A percentile compares a stretch with the other conserved stretches of the same genome.
Conservation (phyloP, 1,140 invertebrate genomes). For the Scaptomyza pallida region DNA sequence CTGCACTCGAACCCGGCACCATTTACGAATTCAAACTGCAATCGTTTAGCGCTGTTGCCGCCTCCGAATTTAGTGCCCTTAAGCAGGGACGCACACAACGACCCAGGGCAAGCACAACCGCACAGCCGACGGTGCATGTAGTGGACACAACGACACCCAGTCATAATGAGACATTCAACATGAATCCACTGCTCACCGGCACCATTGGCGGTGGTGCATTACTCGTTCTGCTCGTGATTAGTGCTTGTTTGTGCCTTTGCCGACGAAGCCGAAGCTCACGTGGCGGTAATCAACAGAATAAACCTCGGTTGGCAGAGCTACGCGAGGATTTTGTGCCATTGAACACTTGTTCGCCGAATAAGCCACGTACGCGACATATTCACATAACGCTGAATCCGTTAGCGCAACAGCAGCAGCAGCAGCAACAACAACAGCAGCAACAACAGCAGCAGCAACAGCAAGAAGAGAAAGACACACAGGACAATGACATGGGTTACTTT, state of each 20-base stretch:
- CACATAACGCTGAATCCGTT: slow-evolving; percentile 89
- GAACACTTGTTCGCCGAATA: slow-evolving; percentile 67
- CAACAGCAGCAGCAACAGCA: slow-evolving; percentile 51
- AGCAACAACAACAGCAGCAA: slow-evolving; percentile 19
- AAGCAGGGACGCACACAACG: slow-evolving; percentile 89
- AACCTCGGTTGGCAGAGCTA: slow-evolving; percentile 67
- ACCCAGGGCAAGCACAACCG: slow-evolving; percentile 36
- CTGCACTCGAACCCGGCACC: slow-evolving; percentile 90
- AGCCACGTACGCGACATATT: slow-evolving; percentile 85
- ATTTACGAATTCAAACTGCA: slow-evolving; percentile 96
- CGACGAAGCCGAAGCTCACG: slow-evolving; percentile 64
- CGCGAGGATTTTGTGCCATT: slow-evolving; percentile 75
- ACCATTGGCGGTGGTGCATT: slow-evolving; percentile 67
- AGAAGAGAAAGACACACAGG: slow-evolving; percentile 58
- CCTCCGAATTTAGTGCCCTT: slow-evolving; percentile 94
- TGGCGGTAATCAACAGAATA: slow-evolving; percentile 73
- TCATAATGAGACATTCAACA: slow-evolving; percentile 66
- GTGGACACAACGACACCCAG: slow-evolving; percentile 62
- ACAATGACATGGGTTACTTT: slow-evolving; percentile 58
- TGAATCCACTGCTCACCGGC: slow-evolving; percentile 59
- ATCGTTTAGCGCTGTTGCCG: slow-evolving; percentile 92
- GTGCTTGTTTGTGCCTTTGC: slow-evolving; percentile 83
- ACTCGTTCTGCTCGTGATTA: slow-evolving; percentile 59
- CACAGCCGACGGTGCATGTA: slow-evolving; percentile 47
- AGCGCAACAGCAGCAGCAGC: slow-evolving; percentile 79